These are phyloP conservation scores for Anser cygnoides DNA, from an alignment of 2,113 vertebrate genomes.

Conservation along the genomic window DNA sequence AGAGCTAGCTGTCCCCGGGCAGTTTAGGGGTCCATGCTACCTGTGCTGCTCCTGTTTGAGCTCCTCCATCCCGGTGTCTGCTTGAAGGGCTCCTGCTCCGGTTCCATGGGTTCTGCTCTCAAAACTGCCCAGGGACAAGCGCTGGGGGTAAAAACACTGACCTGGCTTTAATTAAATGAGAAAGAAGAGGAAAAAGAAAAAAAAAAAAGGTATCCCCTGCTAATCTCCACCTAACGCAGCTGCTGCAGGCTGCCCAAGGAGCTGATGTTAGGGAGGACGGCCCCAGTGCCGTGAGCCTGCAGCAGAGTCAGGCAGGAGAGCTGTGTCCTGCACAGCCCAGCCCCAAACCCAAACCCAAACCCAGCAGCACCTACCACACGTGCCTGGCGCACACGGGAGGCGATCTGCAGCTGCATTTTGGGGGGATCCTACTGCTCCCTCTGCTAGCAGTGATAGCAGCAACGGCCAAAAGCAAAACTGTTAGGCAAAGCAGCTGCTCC, in stretches of 20 bases:
- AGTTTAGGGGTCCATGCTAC: conserved; percentile 33
- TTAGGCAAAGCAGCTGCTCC: not conserved
- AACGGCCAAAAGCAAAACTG: rapidly evolving
- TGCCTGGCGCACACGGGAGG: not conserved
- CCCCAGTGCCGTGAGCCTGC: rapidly evolving
- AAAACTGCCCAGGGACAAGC: not conserved
- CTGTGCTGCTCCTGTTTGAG: rapidly evolving
- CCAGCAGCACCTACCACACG: rapidly evolving
- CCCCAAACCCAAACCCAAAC: not conserved
- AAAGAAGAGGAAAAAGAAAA: too few relatives aligned
- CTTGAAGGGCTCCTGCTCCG: not conserved
- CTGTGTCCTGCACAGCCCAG: not conserved
- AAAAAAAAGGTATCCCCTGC: not conserved
- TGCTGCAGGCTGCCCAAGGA: not conserved
- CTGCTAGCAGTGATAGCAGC: not conserved
- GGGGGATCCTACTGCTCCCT: rapidly evolving
- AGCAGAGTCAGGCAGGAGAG: not conserved
- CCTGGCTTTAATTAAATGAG: not conserved
- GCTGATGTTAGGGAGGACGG: not conserved
- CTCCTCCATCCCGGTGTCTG: rapidly evolving
- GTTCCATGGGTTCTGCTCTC: not conserved
- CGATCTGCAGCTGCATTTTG: not conserved
- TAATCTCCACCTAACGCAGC: not conserved
- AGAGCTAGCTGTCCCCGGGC: conserved; percentile 48
- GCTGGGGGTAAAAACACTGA: not conserved